phyloP scores from a whole-genome alignment of 2,888 invertebrate species.

The Copidosoma aretas region DNA sequence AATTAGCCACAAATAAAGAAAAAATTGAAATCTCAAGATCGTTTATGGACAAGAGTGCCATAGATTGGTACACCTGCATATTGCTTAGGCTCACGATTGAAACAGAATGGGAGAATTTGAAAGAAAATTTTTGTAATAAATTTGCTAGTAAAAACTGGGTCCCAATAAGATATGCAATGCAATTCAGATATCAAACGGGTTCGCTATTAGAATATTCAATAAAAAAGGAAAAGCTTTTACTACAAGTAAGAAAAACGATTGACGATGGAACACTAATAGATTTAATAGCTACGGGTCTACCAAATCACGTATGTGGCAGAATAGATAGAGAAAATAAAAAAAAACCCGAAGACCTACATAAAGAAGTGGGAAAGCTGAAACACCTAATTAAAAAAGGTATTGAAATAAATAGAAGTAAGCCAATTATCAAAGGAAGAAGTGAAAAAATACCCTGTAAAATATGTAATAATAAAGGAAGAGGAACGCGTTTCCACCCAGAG shows the following conservation, averaged over 20 bases:
- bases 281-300: constrained; percentile 38
- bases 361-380: constrained; percentile 40
- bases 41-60: constrained; percentile 28
- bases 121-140: constrained; percentile 36
- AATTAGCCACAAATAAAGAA: constrained; percentile 31
- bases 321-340: constrained; percentile 40
- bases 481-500: constrained; percentile 41
- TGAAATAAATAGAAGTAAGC: constrained; percentile 47
- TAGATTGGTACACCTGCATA: constrained; percentile 42
- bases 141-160: constrained; percentile 41
- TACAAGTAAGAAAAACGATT: constrained; percentile 39
- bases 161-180: constrained; percentile 37
- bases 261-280: constrained; percentile 36
- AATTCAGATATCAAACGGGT: constrained; percentile 33
- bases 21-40: constrained; percentile 35
- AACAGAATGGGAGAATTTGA: constrained; percentile 33
- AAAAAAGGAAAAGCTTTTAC: constrained; percentile 40
- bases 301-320: constrained; percentile 41
- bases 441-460: constrained; percentile 35
- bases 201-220: constrained; percentile 44
- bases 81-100: constrained; percentile 29
- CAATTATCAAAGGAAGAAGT: not conserved
- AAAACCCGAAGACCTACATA: constrained; percentile 24
- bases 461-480: constrained; percentile 35
- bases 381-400: constrained; percentile 28